Evolutionary conservation across 2,888 invertebrate species (phyloP), one percentile per base, ranked within the genome.

Genomic region (Pandemis cinnamomeana): DNA sequence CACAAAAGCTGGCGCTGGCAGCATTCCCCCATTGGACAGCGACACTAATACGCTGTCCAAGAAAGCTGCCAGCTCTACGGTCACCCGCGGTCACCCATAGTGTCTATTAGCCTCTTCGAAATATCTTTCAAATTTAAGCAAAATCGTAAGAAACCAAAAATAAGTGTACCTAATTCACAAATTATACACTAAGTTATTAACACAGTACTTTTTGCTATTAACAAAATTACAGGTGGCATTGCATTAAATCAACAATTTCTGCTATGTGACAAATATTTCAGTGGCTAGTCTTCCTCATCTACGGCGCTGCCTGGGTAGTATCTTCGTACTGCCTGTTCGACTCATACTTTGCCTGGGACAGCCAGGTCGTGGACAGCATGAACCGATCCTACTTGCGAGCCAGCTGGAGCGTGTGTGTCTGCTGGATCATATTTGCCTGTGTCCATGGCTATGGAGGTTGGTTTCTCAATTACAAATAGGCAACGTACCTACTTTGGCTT

Each of bases 371-470:
- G 36, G 80, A 82, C 44, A 79, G 78, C 63, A 5, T 82, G 7
- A 77, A 82, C 68, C 80, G 81, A 58, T 85, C 87, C 1, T 81
- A 90, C 10, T 80, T 85, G 71, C 80, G 89, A 55, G 83, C 88
- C 7, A 76, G 75, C 46, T 91, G 88, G 89, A 81, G 86, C 0
- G 58, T 84, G 7, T 86, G 81, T 11, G 67, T 91, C 48, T 78
- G 83, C 7, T 89, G 89, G 89, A 75, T 92, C 8, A 86, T 90
- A 46, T 81, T 87, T 71, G 87, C 89, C 10, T 91, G 91, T 69
- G 77, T 79, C 13, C 80, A 83, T 70, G 89, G 89, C 68, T 86
- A 87, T 78, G 89, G 88, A 83, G 89, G 81, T 77, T 3, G 11
- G 42, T 42, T 8, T 5, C 51, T n/a, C 51, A 46, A n/a, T 51